Conservation (phyloP, 2,113 vertebrate species). For the Atrichornis clamosus region DNA sequence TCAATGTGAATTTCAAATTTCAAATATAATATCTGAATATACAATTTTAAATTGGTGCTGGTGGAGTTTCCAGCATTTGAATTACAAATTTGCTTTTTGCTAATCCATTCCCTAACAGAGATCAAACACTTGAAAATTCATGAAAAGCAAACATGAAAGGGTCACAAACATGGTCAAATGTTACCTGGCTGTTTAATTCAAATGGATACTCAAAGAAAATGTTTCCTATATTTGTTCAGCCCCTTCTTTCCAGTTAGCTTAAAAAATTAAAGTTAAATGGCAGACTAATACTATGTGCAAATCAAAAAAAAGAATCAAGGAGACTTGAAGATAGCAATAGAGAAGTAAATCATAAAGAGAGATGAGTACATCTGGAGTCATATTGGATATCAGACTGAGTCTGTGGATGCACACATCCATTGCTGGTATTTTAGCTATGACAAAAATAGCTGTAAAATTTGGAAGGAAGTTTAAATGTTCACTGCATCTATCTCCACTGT, state of each 20-base stretch:
- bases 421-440: neutral
- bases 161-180: constrained; percentile 66
- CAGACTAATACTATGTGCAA: constrained; percentile 53
- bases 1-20: constrained; percentile 62
- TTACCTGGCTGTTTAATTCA: constrained; percentile 61
- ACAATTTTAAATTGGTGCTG: constrained; percentile 54
- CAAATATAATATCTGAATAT: constrained; percentile 55
- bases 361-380: neutral
- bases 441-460: neutral
- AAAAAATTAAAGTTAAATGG: constrained; percentile 68
- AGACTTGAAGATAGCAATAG: neutral
- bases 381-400: neutral
- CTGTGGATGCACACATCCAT: neutral
- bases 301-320: constrained; percentile 32
- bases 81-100: constrained; percentile 66
- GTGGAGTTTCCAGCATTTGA: constrained; percentile 52
- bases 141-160: constrained; percentile 64
- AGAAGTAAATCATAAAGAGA: constrained; percentile 1
- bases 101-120: constrained; percentile 64
- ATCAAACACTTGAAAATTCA: constrained; percentile 68
- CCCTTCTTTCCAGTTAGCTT: constrained; percentile 50
- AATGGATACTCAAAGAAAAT: constrained; percentile 65
- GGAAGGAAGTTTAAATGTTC: neutral
- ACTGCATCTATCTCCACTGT: neutral
- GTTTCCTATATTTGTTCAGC: constrained; percentile 63